A percentile compares a stretch with the other conserved stretches of the same genome.
Conservation (phyloP, 2,797 vertebrate genomes). For the Diglossa cyanea region DNA sequence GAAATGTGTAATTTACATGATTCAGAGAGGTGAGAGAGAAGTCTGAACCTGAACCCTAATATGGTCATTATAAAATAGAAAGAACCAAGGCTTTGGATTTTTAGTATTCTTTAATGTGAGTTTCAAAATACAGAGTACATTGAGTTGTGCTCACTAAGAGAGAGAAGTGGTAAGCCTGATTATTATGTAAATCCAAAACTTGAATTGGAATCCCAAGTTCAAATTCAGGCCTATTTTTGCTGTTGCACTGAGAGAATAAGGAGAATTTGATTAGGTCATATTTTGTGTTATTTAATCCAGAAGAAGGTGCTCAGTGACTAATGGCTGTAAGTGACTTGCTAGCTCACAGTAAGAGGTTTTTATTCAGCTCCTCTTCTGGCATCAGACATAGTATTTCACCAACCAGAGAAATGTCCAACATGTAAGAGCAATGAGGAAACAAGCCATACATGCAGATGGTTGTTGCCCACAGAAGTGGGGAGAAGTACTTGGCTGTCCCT, state of each 20-base stretch:
- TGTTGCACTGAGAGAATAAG: not conserved
- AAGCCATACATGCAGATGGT: not conserved
- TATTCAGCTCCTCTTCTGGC: not conserved
- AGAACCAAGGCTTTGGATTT: not conserved
- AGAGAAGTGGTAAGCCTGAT: not conserved
- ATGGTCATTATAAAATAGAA: not conserved
- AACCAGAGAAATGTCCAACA: not conserved
- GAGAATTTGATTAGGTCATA: not conserved
- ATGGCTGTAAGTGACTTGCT: not conserved
- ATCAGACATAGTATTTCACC: not conserved
- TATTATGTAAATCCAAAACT: not conserved
- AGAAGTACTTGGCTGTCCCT: not conserved
- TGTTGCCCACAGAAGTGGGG: not conserved
- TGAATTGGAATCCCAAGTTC: not conserved
- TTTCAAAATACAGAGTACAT: not conserved
- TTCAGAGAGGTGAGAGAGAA: not conserved
- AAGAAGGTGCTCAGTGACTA: conserved; percentile 11
- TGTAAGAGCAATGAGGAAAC: not conserved
- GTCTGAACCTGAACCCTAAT: not conserved
- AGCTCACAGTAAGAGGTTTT: not conserved
- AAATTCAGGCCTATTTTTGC: not conserved
- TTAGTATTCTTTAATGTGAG: not conserved
- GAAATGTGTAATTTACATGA: not conserved
- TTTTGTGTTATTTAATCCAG: not conserved
- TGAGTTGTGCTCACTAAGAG: not conserved